Conservation (phyloP, 2,113 vertebrate species). For the Alouatta palliata region DNA sequence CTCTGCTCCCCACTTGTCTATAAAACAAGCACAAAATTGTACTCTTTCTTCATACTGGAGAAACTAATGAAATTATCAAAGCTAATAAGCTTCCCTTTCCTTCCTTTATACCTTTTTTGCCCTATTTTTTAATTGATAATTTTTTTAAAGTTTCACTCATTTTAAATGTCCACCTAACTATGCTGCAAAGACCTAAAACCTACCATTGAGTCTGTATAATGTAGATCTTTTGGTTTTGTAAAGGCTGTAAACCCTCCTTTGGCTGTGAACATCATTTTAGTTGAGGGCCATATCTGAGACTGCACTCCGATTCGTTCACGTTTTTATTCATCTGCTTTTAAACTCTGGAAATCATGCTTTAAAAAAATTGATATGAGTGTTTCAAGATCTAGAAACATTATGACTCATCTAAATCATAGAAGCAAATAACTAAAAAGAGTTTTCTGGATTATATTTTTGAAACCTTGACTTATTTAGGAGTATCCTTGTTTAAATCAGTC, state of each 20-base stretch:
- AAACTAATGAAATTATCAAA: constrained; percentile 24
- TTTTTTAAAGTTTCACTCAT: not conserved
- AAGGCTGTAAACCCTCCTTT: not conserved
- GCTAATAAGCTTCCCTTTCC: not conserved
- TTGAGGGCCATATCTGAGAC: not conserved
- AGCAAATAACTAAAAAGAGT: not conserved
- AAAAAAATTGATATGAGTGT: not conserved
- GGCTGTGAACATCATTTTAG: not conserved
- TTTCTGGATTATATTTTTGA: constrained; percentile 8
- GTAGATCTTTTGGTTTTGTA: not conserved
- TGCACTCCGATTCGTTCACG: not conserved
- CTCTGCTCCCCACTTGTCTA: not conserved
- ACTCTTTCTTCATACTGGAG: not conserved
- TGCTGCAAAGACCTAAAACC: not conserved
- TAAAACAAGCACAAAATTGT: not conserved
- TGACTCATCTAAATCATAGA: not conserved
- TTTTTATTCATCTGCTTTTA: not conserved
- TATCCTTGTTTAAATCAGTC: not conserved
- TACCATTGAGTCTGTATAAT: not conserved
- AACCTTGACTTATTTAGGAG: not conserved
- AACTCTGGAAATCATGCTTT: not conserved
- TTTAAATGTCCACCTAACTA: constrained; percentile 16
- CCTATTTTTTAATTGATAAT: not conserved
- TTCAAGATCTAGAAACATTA: not conserved
- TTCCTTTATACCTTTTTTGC: not conserved